A percentile compares a stretch with the other conserved stretches of the same genome.
Conservation (phyloP, 2,797 vertebrate genomes). For the Karalla daura region DNA sequence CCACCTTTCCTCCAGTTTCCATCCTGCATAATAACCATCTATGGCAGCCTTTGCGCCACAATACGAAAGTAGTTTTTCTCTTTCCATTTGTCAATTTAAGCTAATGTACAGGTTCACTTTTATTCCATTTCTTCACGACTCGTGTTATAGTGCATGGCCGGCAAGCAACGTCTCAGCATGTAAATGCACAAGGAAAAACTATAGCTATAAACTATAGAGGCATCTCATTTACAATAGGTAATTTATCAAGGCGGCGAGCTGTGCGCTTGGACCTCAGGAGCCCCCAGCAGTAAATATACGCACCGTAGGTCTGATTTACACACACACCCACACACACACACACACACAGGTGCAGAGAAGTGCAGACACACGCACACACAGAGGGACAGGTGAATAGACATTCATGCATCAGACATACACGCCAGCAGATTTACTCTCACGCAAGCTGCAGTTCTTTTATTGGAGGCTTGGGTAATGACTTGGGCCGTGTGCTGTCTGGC, state of each 20-base stretch:
- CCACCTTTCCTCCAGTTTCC: neutral
- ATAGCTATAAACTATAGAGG: constrained; percentile 63
- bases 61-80: constrained; percentile 24
- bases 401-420: constrained; percentile 33
- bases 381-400: constrained; percentile 30
- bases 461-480: constrained; percentile 46
- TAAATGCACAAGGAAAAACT: constrained; percentile 43
- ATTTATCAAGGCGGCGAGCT: constrained; percentile 70
- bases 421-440: constrained; percentile 35
- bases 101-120: constrained; percentile 23
- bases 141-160: constrained; percentile 60
- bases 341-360: constrained; percentile 40
- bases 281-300: constrained; percentile 67
- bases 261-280: constrained; percentile 53
- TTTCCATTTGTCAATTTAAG: constrained; percentile 34
- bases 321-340: constrained; percentile 37
- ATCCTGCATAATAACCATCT: constrained; percentile 19
- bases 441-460: constrained; percentile 40
- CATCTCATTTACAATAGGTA: constrained; percentile 68
- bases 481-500: constrained; percentile 47
- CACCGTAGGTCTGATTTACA: constrained; percentile 58
- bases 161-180: constrained; percentile 16
- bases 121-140: constrained; percentile 30
- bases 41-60: constrained; percentile 10
- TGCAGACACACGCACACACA: constrained; percentile 32